Conservation (phyloP, 2,888 invertebrate species). For the Endotricha flammealis region DNA sequence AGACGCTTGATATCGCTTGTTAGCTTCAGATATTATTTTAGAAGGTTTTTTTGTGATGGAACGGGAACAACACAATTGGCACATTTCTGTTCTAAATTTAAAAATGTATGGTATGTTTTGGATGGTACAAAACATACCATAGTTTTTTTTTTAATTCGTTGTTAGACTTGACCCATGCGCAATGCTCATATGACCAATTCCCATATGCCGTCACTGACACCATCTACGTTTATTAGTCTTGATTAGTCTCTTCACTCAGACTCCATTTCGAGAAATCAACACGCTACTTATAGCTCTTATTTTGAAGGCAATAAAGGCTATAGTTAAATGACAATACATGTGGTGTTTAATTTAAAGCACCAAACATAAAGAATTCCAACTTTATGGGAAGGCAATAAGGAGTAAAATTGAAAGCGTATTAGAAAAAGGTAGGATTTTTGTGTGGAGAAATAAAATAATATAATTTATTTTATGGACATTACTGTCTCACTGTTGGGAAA, state of each 20-base stretch:
- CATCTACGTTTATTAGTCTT: constrained; percentile 19
- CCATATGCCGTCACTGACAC: constrained; percentile 15
- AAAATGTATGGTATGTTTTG: too few species aligned
- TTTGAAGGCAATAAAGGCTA: constrained; percentile 1
- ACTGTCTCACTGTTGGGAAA: neutral
- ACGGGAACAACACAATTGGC: too few species aligned
- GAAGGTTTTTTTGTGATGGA: too few species aligned
- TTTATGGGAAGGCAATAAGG: neutral
- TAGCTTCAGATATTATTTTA: too few species aligned
- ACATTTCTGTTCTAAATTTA: too few species aligned
- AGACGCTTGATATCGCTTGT: too few species aligned
- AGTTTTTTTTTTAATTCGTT: too few species aligned
- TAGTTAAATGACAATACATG: constrained; percentile 6
- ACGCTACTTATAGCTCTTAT: neutral
- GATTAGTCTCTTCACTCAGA: constrained; percentile 17
- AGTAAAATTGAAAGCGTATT: too few species aligned
- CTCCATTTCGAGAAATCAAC: constrained; percentile 2
- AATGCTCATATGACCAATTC: constrained; percentile 14
- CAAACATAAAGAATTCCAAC: neutral
- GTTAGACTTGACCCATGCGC: too few species aligned
- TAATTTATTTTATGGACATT: constrained; percentile 1
- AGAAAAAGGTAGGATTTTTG: too few species aligned
- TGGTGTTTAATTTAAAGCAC: constrained; percentile 4
- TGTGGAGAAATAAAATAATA: constrained; percentile 6
- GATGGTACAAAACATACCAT: too few species aligned